These are phyloP conservation scores for Cheilosia impressa DNA, from an alignment of 2,888 invertebrate species.

Conservation along the genomic window DNA sequence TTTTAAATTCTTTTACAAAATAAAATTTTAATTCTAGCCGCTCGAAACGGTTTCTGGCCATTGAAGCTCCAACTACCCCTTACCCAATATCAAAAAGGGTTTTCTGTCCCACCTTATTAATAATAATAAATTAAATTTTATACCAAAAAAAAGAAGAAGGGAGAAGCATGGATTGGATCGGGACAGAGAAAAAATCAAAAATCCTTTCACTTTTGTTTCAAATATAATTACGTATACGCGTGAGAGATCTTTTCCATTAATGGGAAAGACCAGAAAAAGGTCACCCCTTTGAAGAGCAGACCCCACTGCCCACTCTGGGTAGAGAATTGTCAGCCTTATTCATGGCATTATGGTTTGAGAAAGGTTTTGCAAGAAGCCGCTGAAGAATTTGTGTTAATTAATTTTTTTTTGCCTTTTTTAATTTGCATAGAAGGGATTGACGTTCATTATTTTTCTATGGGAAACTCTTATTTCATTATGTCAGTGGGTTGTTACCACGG, in stretches of 20 bases:
- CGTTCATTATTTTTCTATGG: not conserved
- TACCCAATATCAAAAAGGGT: constrained; percentile 16
- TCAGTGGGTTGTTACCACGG: not conserved
- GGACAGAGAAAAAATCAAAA: constrained; percentile 35
- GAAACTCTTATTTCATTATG: not conserved
- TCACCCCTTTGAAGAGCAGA: constrained; percentile 32
- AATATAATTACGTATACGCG: constrained; percentile 57
- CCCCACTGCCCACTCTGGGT: not conserved
- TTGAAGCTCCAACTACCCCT: constrained; percentile 44
- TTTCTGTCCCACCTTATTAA: constrained; percentile 49
- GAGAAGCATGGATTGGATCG: not conserved
- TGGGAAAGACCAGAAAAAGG: constrained; percentile 42
- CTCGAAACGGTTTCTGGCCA: constrained; percentile 43
- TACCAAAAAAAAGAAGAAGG: constrained; percentile 2
- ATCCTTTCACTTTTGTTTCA: constrained; percentile 53
- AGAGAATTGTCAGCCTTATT: constrained; percentile 11
- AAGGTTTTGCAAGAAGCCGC: constrained; percentile 47
- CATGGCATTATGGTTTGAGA: constrained; percentile 51
- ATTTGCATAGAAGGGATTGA: constrained; percentile 5
- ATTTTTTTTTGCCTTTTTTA: constrained; percentile 16
- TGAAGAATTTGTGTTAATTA: constrained; percentile 57
- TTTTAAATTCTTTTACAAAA: constrained; percentile 42
- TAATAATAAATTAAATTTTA: constrained; percentile 52
- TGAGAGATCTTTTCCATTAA: constrained; percentile 44
- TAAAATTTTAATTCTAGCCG: constrained; percentile 29